Evolutionary conservation across 2,113 vertebrate species (phyloP), one percentile per base, ranked within the genome.

Genomic region (Gila orcuttii): DNA sequence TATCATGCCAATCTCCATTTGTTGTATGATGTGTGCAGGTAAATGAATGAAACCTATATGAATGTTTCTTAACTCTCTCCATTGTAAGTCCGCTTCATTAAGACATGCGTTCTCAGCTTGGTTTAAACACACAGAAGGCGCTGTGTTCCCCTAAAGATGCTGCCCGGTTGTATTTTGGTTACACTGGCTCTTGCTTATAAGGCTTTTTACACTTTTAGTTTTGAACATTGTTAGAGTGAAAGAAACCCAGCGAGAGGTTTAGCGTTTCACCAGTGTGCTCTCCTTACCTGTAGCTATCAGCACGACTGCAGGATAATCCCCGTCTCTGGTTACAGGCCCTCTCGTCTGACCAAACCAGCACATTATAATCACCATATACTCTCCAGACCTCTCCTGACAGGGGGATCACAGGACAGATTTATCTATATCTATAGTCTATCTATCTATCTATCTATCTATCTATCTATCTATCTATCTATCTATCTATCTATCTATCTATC

Each of bases 201-300:
- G 83, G 25, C 13, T 71, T 86, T 92, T 83, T 85, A 45, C 83
- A 80, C 91, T 90, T 93, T 93, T 91, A 75, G 90, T 93, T 92
- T 84, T 90, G 88, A 86, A 90, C 88, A 83, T 92, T 90, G 84
- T 84, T 87, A 87, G 81, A 57, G 82, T 86, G 83, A 87, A 57
- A 85, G 33, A 86, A 83, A 73, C 84, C 47, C 57, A 80, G 50
- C 8, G 84, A 0, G 74, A 66, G 71, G 91, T 90, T 88, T 93
- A 90, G 60, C 86, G 75, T 94, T 95, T 93, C 93, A 95, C 11
- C 87, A 1, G 87, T 64, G 60, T 87, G 91, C 91, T 95, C 93
- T 87, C 89, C 89, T 94, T 94, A 93, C 94, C 87, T 87, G 88
- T 88, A 79, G 90, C 92, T 89, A 33, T 93, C 92, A 92, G 90